A percentile compares a stretch with the other conserved stretches of the same genome.
These are phyloP conservation scores for Musca domestica DNA, from an alignment of 1,140 invertebrate species.

Conservation along the genomic window DNA sequence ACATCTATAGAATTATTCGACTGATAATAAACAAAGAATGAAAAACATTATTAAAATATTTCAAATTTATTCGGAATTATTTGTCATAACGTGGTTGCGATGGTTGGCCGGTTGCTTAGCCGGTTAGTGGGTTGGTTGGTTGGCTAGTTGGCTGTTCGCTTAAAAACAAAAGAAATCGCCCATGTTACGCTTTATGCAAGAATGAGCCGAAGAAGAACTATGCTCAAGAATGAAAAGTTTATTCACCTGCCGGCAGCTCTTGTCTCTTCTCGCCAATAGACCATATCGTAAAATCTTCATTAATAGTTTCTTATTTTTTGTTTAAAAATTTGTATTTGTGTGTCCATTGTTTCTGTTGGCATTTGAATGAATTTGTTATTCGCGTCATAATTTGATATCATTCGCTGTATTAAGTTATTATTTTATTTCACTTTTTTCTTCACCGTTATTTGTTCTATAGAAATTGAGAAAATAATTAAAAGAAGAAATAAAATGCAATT, in stretches of 20 bases:
- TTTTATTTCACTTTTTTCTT: background rate
- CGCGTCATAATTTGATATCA: slow-evolving; percentile 8
- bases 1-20: background rate
- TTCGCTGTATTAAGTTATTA: slow-evolving; percentile 11
- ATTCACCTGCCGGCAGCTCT: slow-evolving; percentile 21
- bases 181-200: no score
- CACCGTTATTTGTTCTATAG: background rate
- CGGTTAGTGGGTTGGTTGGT: no score
- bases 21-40: background rate
- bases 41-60: slow-evolving; percentile 5
- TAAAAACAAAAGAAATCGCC: no score
- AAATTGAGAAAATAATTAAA: no score
- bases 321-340: background rate
- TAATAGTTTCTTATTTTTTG: background rate
- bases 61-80: background rate
- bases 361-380: slow-evolving; percentile 3
- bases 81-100: no score
- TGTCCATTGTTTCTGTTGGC: no score
- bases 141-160: no score
- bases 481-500: no score
- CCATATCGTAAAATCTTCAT: background rate
- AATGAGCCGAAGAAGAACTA: no score
- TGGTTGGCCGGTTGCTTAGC: no score
- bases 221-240: slow-evolving; percentile 7
- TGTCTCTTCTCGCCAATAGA: background rate